Base-by-base conservation (phyloP, 30 jellyfish, hydroid and myxozoan species). In the Cassiopea andromeda region DNA sequence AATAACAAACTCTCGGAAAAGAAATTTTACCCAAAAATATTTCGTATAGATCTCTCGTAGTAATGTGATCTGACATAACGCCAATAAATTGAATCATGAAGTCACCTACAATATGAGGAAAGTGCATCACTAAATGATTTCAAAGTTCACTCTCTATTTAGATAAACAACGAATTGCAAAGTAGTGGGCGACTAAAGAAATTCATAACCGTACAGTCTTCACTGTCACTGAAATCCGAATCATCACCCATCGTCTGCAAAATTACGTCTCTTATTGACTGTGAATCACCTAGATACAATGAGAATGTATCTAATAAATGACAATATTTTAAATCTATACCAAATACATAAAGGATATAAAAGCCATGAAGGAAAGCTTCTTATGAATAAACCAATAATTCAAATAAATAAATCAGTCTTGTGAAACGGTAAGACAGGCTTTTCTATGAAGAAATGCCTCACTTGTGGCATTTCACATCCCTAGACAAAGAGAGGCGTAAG, bases 1-100 rank as follows among this genome's bases (percentile, higher is more conserved):
- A 58, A 64, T 2, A 64, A 64, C 19, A 64, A 7, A 27, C 15
- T 64, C 6, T 27, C 8, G 15, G 73, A 13, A 4, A 64, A 14
- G 15, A 64, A 64, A 5, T 64, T 91, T 44, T 83, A 93, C 98
- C 98, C 8, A 85, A 9, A 81, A 87, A 58, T 10, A 93, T n/a
- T 54, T 84, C 92, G 17, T 87, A 18, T 38, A 93, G 18, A 70
- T 93, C 98, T 47, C 49, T 79, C 57, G 88, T 49, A 1, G 97
- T 75, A 75, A 93, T 60, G 77, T 80, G 83, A 14, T 87, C 97
- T 8, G 97, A 91, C 60, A 93, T 43, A 3, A 44, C 18, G 18
- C 60, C 83, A 15, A 87, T 66, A 43, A 88, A 54, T 38, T 93
- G 94, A 13, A 92, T 46, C 64, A 93, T 45, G 60, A 93, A 79